These are phyloP conservation scores for Heliornis fulica DNA, from an alignment of 2,113 vertebrate species.

Conservation along the genomic window DNA sequence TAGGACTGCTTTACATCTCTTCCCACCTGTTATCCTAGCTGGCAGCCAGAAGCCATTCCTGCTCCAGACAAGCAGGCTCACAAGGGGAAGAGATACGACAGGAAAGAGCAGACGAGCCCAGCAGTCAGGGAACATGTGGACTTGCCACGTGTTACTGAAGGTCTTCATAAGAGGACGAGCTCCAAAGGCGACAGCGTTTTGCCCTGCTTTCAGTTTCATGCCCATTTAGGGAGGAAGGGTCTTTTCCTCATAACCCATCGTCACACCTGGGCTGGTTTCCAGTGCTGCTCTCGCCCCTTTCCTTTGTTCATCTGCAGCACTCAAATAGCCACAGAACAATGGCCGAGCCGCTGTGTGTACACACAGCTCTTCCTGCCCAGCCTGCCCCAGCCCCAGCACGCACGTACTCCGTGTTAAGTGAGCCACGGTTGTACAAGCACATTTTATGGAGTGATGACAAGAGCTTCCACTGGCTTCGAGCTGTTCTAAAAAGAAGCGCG, in stretches of 20 bases:
- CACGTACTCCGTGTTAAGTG: neutral
- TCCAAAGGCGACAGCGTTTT: neutral
- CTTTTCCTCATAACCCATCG: neutral
- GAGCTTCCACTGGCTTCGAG: neutral
- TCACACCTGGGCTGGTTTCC: constrained; percentile 29
- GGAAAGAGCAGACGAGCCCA: neutral
- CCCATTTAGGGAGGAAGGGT: neutral
- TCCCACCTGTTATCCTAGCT: neutral
- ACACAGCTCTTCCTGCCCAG: constrained; percentile 54
- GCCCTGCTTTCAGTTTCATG: constrained; percentile 45
- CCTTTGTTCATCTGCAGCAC: constrained; percentile 34
- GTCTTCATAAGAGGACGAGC: neutral
- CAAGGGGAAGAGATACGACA: neutral
- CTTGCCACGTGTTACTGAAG: neutral
- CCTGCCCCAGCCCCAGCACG: neutral
- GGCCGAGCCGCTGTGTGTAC: neutral
- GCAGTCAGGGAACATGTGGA: neutral
- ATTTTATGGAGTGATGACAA: neutral
- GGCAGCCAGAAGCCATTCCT: neutral
- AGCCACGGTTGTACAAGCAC: neutral
- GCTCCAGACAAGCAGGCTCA: neutral
- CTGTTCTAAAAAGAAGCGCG: neutral
- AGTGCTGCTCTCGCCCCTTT: constrained; percentile 12
- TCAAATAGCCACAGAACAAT: constrained; percentile 45
- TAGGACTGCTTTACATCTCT: neutral